Base-by-base conservation (phyloP, 2,797 vertebrate species). In the Chrosomus eos region DNA sequence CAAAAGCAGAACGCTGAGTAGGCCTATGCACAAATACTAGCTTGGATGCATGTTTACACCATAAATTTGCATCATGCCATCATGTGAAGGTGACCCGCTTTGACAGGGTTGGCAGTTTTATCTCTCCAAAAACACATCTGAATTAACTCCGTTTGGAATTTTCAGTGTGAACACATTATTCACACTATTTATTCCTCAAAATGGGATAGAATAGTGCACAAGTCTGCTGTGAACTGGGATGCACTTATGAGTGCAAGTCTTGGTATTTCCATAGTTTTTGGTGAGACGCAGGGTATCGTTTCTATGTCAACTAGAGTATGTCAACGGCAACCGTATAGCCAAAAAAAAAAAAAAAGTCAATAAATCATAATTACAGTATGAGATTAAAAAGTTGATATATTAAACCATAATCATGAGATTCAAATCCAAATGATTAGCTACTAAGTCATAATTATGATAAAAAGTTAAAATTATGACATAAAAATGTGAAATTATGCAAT, bases 1-100 rank as follows among this genome's bases (percentile, higher is more conserved):
- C 90, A 91, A 90, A 91, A 89, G 67, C 81, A 85, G 90, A 89
- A 88, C 88, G 89, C 88, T 90, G 89, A 92, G 89, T 80, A 48
- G 16, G 45, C 45, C 45, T 18, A 74, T 79, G 81, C 82, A 71
- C 86, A 87, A 89, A 85, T 83, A 88, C 88, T 84, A 88, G 84
- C 78, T 78, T 86, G 70, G 88, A 78, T 67, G 28, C 83, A 87
- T 73, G 80, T 76, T 73, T 73, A 85, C 31, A 36, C 84, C 45
- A 81, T 89, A 90, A 83, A 91, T 92, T 91, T 90, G 55, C 70
- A 71, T 87, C 87, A 76, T 84, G 82, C 86, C 86, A 88, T 90
- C 58, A 68, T 43, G 82, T 85, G 84, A 83, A 91, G 90, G 90
- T 92, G 90, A 90, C 90, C 86, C 76, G 60, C 26, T 87, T 80